Percentiles rank a stretch among this genome's conserved stretches.
Evolutionary conservation across 2,888 invertebrate genomes (phyloP).

Genomic region (Sesia bembeciformis): DNA sequence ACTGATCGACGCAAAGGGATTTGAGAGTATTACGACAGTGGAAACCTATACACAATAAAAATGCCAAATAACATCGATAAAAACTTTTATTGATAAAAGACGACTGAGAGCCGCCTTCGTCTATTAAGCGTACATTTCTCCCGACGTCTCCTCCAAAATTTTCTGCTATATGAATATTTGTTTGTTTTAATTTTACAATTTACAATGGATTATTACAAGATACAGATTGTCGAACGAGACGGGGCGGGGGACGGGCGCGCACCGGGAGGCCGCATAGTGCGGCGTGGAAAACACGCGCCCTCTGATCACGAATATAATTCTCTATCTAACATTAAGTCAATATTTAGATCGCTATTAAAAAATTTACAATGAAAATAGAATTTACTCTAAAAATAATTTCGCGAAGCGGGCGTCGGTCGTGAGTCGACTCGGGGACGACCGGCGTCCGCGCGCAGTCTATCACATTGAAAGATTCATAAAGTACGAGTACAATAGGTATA

Average conservation of each 20-base stretch:
- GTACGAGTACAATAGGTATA: slow-evolving; percentile 50
- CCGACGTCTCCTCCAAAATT: slow-evolving; percentile 52
- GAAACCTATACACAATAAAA: slow-evolving; percentile 23
- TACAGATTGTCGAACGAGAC: slow-evolving; percentile 58
- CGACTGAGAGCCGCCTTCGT: slow-evolving; percentile 52
- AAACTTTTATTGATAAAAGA: slow-evolving; percentile 70
- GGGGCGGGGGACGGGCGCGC: slow-evolving; percentile 48
- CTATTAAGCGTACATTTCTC: slow-evolving; percentile 71
- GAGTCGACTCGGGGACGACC: slow-evolving; percentile 53
- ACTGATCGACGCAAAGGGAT: too few species aligned
- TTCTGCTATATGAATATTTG: slow-evolving; percentile 56
- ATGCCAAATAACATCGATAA: slow-evolving; percentile 65
- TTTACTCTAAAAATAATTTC: slow-evolving; percentile 70
- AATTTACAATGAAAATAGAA: slow-evolving; percentile 73
- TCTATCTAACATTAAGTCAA: slow-evolving; percentile 69
- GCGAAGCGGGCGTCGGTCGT: slow-evolving; percentile 56
- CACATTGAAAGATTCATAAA: slow-evolving; percentile 72
- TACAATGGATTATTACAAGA: slow-evolving; percentile 61
- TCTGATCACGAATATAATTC: slow-evolving; percentile 60
- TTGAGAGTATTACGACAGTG: too few species aligned
- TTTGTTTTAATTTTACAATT: slow-evolving; percentile 38
- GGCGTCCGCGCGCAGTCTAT: slow-evolving; percentile 62
- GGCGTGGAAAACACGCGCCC: slow-evolving; percentile 62
- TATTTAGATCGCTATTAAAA: slow-evolving; percentile 66
- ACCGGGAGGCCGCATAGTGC: slow-evolving; percentile 31